phyloP scores from a whole-genome alignment of 1,140 invertebrate species.

The Scaptomyza montana region DNA sequence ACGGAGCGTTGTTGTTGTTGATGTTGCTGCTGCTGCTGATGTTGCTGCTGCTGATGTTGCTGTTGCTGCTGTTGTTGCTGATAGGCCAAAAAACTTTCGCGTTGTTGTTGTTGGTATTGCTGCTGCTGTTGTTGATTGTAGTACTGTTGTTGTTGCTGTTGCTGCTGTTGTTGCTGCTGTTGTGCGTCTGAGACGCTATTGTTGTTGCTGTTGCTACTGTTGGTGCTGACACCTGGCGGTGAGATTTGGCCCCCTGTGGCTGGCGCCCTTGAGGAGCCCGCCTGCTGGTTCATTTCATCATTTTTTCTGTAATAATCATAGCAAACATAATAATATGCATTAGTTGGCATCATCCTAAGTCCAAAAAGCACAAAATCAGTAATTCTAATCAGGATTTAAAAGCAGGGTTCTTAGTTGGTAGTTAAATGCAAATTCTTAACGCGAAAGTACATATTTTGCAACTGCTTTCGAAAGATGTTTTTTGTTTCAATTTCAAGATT shows the following conservation, averaged over 20 bases:
- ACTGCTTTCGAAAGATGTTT: conserved; percentile 14
- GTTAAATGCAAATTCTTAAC: neutral
- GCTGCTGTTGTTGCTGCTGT: conserved; percentile 69
- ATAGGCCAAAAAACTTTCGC: neutral
- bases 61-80: conserved; percentile 53
- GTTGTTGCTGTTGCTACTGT: conserved; percentile 48
- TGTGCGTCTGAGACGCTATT: conserved; percentile 39
- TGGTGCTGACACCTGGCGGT: conserved; percentile 79
- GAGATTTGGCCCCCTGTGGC: conserved; percentile 84
- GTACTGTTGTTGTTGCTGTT: conserved; percentile 60
- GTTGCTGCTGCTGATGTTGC: conserved; percentile 52
- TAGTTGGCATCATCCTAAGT: conserved; percentile 21
- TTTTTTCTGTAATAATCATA: conserved; percentile 79
- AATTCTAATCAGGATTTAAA: neutral
- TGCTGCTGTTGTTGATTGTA: conserved; percentile 63
- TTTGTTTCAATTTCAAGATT: conserved; percentile 7
- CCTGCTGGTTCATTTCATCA: conserved; percentile 84
- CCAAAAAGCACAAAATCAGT: neutral
- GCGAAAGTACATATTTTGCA: conserved; percentile 28
- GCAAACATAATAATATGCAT: conserved; percentile 30
- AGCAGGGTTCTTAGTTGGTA: neutral
- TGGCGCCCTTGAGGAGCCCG: conserved; percentile 84
- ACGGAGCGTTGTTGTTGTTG: conserved; percentile 58
- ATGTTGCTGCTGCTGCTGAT: conserved; percentile 50
- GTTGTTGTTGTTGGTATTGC: conserved; percentile 51